Conservation (phyloP, 2,113 vertebrate species). For the Alosa alosa region DNA sequence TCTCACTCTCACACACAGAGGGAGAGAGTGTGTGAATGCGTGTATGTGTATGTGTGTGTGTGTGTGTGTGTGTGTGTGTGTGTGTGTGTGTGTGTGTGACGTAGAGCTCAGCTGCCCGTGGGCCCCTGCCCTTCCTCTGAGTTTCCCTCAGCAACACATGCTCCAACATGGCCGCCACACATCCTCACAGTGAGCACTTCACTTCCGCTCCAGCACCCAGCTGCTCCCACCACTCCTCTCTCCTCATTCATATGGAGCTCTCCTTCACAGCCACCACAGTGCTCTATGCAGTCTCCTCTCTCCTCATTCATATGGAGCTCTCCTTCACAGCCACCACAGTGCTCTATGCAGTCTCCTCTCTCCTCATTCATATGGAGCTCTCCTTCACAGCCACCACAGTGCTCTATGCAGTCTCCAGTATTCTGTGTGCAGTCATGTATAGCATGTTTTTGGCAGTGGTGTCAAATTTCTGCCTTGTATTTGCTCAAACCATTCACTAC, state of each 20-base stretch:
- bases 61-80: too few species aligned
- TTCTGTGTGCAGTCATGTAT: too few species aligned
- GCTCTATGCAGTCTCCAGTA: too few species aligned
- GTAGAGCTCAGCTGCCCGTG: slow-evolving; percentile 32
- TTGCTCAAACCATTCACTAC: too few species aligned
- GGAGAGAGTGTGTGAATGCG: slow-evolving; percentile 28
- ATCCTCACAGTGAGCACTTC: neutral
- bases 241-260: too few species aligned
- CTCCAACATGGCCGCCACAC: neutral
- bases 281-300: too few species aligned
- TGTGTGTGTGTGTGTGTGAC: slow-evolving; percentile 10
- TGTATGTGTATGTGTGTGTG: too few species aligned
- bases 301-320: too few species aligned
- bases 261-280: neutral
- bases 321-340: neutral
- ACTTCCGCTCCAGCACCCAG: neutral
- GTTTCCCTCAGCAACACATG: slow-evolving; percentile 14
- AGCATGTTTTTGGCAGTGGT: too few species aligned
- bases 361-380: too few species aligned
- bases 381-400: neutral
- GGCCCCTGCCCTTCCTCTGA: slow-evolving; percentile 12
- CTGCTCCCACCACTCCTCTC: neutral
- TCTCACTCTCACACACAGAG: neutral
- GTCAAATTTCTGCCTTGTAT: too few species aligned
- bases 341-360: too few species aligned